These are phyloP conservation scores for Chrysoperla carnea DNA, from an alignment of 1,140 invertebrate species.

Conservation along the genomic window DNA sequence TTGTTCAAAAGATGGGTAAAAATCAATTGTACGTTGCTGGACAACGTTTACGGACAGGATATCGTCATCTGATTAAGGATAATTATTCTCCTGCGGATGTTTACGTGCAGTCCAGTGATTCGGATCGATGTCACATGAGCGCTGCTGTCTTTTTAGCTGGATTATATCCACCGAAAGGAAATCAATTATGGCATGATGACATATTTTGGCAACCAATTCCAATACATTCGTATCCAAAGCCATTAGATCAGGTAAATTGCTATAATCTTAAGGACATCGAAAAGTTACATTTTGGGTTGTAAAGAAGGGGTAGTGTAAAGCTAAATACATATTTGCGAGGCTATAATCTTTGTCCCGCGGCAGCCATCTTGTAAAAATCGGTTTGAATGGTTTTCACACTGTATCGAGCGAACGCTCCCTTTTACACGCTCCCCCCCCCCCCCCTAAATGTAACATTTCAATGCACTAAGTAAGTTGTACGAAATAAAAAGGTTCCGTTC, in stretches of 20 bases:
- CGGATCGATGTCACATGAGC: slow-evolving; percentile 73
- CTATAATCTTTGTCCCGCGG: no score
- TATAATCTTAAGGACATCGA: slow-evolving; percentile 4
- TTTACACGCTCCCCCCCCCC: no score
- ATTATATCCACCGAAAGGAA: slow-evolving; percentile 52
- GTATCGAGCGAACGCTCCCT: no score
- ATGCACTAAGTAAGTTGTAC: no score
- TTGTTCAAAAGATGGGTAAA: slow-evolving; percentile 50
- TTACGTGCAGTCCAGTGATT: slow-evolving; percentile 56
- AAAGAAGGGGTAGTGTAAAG: no score
- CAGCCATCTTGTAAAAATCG: no score
- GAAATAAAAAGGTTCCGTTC: no score
- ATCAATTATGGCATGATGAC: slow-evolving; percentile 50
- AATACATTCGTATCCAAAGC: slow-evolving; percentile 50
- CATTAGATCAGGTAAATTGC: slow-evolving; percentile 45
- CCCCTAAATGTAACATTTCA: no score
- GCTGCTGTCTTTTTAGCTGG: slow-evolving; percentile 65
- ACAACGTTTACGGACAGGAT: slow-evolving; percentile 46
- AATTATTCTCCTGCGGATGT: slow-evolving; percentile 45
- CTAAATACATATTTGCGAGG: no score
- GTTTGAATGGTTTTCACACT: no score
- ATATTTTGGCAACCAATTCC: slow-evolving; percentile 79
- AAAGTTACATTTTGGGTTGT: no score
- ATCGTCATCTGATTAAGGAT: slow-evolving; percentile 43
- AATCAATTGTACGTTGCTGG: slow-evolving; percentile 59